A percentile compares a stretch with the other conserved stretches of the same genome.
phyloP scores from a whole-genome alignment of 2,797 vertebrate species.

The Galagoides demidoff region DNA sequence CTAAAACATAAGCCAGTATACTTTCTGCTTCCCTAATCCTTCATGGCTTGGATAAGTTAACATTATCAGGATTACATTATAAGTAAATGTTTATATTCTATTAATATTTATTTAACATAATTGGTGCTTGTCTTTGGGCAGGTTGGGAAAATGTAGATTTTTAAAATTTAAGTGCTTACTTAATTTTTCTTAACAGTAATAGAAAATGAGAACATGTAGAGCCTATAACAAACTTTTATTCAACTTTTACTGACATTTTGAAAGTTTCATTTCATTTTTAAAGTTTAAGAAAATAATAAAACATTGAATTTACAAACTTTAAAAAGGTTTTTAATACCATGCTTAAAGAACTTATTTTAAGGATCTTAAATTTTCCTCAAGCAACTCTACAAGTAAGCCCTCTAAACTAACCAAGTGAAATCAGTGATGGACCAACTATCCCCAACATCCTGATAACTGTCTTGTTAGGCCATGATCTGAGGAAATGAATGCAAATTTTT shows the following conservation, averaged over 20 bases:
- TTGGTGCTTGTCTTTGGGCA: background rate
- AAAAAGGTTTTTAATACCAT: background rate
- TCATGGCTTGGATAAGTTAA: background rate
- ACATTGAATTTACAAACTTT: conserved; percentile 52
- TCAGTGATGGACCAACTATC: background rate
- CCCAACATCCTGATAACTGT: background rate
- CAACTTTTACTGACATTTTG: background rate
- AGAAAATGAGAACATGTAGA: background rate
- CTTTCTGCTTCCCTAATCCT: background rate
- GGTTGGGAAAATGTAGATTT: background rate
- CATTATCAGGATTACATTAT: background rate
- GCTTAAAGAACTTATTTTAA: background rate
- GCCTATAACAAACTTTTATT: background rate
- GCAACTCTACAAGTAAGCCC: background rate
- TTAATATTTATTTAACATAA: conserved; percentile 26
- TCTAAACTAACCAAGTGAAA: background rate
- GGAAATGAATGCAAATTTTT: background rate
- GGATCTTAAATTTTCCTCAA: background rate
- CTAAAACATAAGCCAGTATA: background rate
- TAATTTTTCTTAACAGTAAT: conserved; percentile 31
- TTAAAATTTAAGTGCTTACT: background rate
- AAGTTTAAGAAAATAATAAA: conserved; percentile 41
- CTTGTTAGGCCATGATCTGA: background rate
- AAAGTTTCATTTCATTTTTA: conserved; percentile 48
- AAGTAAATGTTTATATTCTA: background rate